These are phyloP conservation scores for Falco punctatus DNA, from an alignment of 2,113 vertebrate genomes.

Conservation along the genomic window DNA sequence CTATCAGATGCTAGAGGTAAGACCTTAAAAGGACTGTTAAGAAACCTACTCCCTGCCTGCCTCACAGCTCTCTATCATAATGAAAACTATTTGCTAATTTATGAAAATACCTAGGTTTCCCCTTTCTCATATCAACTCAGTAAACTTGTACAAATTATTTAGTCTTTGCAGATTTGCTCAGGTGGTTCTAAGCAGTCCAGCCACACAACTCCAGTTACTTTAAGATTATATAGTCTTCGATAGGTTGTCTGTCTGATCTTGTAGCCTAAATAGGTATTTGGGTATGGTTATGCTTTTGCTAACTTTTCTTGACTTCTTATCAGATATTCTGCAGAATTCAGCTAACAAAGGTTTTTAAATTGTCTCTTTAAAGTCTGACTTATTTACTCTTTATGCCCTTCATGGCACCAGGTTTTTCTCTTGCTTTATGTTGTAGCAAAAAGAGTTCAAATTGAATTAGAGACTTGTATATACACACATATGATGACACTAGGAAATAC, in stretches of 20 bases:
- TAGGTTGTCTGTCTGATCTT: not conserved
- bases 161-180: not conserved
- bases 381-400: not conserved
- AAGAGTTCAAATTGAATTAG: not conserved
- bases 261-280: not conserved
- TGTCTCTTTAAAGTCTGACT: not conserved
- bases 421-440: not conserved
- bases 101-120: not conserved
- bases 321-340: not conserved
- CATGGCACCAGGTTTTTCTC: not conserved
- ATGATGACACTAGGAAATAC: not conserved
- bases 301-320: not conserved
- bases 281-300: rapidly evolving
- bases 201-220: not conserved
- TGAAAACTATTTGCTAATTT: not conserved
- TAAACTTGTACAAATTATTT: not conserved
- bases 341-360: not conserved
- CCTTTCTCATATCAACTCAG: not conserved
- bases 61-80: not conserved
- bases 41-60: not conserved
- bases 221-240: not conserved
- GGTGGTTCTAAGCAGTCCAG: not conserved
- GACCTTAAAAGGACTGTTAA: not conserved
- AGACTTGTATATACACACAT: not conserved
- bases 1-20: not conserved